Base-by-base conservation (phyloP, 2,888 invertebrate species). In the Brenthis ino region DNA sequence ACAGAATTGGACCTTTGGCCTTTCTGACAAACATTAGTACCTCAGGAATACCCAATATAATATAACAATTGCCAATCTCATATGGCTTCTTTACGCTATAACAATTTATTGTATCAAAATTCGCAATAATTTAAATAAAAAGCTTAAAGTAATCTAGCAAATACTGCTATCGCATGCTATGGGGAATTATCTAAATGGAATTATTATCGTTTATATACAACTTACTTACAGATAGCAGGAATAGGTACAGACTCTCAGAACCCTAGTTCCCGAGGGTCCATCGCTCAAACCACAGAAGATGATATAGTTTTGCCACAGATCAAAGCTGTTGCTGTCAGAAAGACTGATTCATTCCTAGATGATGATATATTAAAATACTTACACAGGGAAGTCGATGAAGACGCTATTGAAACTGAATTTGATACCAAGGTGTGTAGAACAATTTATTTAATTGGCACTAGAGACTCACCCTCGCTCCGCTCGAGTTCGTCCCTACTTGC, bases 381-480 rank as follows among this genome's bases (percentile, higher is more conserved):
- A 60, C 94, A 95, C 64, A 85, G 96, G 69, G 95, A 96, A 80
- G 91, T 96, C 16, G 95, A 95, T 75, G 94, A 94, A 68, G 95
- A 95, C 70, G 93, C 94, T 12, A 94, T 96, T 47, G 96, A 96
- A 74, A 94, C 93, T 33, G 96, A 96, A 81, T 95, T 96, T 80
- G 94, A 96, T 80, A 80, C 88, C 2, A 95, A 95, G 91, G 96
- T 65, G 63, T 56, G 50, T 3, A 33, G 47, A 55, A 16, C 37
- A 1, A 63, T 56, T 33, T 14, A 53, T 63, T 2, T 12, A 51
- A 43, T 50, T 24, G 20, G 16, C 1, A 20, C 20, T 20, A 20
- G 20, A 1, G 1, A 20, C 20, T 20, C 20, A 20, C 20, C 20
- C 20, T 20, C 20, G 20, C 1, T 20, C 20, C 20, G 20, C 20